These are phyloP conservation scores for Enoplosus armatus DNA, from an alignment of 2,797 vertebrate genomes.

Conservation along the genomic window DNA sequence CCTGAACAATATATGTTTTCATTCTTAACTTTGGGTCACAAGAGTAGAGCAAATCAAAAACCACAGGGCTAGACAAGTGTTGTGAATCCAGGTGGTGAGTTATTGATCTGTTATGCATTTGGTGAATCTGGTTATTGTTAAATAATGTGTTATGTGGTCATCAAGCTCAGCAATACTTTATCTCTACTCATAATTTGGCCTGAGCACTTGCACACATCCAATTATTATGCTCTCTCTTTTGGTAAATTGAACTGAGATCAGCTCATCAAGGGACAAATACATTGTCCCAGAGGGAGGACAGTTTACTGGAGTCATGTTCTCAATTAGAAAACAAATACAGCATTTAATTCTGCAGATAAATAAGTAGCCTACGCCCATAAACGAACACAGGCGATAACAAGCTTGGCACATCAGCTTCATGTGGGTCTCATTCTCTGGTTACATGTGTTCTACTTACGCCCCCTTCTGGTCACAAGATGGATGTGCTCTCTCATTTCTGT, in stretches of 20 bases:
- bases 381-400: constrained; percentile 41
- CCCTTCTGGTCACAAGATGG: constrained; percentile 57
- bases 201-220: neutral
- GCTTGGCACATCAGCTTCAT: neutral
- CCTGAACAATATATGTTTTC: neutral
- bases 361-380: constrained; percentile 30
- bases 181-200: neutral
- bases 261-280: neutral
- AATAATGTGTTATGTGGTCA: neutral
- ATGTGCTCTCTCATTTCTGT: neutral
- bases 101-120: no score
- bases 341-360: constrained; percentile 42
- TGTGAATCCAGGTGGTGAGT: neutral
- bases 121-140: no score
- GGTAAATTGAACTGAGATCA: neutral
- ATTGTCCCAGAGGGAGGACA: neutral
- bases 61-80: neutral
- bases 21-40: neutral
- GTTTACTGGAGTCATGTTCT: neutral
- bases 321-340: constrained; percentile 26
- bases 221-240: constrained; percentile 6
- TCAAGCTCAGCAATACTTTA: neutral
- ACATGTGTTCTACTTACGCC: constrained; percentile 21
- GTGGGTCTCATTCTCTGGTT: neutral
- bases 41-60: neutral